phyloP scores from a whole-genome alignment of 2,797 vertebrate species.

The Lepidocolaptes lacrymiger region DNA sequence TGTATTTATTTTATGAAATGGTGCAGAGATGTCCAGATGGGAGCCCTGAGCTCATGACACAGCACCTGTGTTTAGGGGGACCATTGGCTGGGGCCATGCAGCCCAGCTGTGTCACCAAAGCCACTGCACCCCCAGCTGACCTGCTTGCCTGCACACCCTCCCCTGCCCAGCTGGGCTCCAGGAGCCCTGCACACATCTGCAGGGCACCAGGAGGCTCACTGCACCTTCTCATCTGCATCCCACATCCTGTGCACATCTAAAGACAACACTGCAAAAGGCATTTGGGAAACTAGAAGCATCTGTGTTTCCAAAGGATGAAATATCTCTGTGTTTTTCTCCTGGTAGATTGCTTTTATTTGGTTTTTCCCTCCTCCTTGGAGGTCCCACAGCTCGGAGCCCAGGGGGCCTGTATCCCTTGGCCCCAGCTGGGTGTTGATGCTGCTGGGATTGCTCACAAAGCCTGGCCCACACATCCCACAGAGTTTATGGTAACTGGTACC shows the following conservation, averaged over 20 bases:
- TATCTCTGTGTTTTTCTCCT: background rate
- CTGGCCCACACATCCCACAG: rapidly evolving
- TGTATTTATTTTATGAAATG: background rate
- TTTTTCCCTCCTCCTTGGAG: background rate
- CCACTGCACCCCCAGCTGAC: background rate
- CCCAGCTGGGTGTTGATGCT: background rate
- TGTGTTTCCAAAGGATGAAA: background rate
- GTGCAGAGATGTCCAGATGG: background rate
- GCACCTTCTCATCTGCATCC: background rate
- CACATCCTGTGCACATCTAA: background rate
- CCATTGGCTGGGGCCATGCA: background rate
- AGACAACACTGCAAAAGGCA: background rate
- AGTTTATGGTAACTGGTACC: background rate
- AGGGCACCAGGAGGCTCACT: background rate
- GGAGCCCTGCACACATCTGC: background rate
- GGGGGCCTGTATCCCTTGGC: background rate
- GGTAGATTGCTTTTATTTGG: background rate
- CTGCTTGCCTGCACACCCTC: background rate
- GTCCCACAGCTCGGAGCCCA: background rate
- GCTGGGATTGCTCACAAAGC: background rate
- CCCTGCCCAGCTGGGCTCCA: background rate
- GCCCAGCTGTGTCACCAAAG: background rate
- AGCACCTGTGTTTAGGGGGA: background rate
- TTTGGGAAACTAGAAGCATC: background rate
- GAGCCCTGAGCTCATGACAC: background rate